Percentiles rank a stretch among this genome's conserved stretches.
phyloP scores from a whole-genome alignment of 2,888 invertebrate genomes.

The Cephus pulcher region DNA sequence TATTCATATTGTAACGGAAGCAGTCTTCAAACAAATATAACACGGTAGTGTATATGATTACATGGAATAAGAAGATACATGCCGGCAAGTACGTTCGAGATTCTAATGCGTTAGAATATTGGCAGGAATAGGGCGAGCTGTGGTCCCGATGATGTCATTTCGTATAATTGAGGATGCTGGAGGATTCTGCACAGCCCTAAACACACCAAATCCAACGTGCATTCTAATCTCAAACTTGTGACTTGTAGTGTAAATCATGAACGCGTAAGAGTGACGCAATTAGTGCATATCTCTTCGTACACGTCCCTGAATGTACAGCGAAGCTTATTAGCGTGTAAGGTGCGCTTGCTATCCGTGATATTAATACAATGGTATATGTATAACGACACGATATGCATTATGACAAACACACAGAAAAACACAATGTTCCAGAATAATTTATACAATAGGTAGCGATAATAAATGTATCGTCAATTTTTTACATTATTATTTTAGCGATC shows the following conservation, averaged over 20 bases:
- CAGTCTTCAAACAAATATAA: constrained; percentile 60
- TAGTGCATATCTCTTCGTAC: constrained; percentile 1
- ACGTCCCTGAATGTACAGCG: constrained; percentile 29
- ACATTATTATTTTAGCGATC: not conserved
- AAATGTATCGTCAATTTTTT: constrained; percentile 23
- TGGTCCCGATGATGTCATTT: constrained; percentile 1
- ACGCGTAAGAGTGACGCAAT: not conserved
- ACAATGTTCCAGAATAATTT: constrained; percentile 49
- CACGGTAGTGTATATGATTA: constrained; percentile 51
- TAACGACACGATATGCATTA: constrained; percentile 41
- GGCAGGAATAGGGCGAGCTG: not conserved
- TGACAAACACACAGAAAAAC: constrained; percentile 50
- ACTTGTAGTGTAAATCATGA: not conserved
- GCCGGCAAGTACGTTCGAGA: constrained; percentile 19
- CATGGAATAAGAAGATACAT: constrained; percentile 47
- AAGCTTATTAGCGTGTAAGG: constrained; percentile 53
- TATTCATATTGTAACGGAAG: constrained; percentile 56
- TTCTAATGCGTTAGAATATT: not conserved
- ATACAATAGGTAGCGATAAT: constrained; percentile 33
- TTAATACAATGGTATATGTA: constrained; percentile 10
- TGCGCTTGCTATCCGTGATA: constrained; percentile 48
- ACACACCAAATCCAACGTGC: not conserved
- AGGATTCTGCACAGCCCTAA: constrained; percentile 4
- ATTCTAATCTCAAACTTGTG: not conserved
- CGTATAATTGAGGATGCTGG: constrained; percentile 42